Conservation (phyloP, 2,888 invertebrate species). For the Dinocampus coccinellae region DNA sequence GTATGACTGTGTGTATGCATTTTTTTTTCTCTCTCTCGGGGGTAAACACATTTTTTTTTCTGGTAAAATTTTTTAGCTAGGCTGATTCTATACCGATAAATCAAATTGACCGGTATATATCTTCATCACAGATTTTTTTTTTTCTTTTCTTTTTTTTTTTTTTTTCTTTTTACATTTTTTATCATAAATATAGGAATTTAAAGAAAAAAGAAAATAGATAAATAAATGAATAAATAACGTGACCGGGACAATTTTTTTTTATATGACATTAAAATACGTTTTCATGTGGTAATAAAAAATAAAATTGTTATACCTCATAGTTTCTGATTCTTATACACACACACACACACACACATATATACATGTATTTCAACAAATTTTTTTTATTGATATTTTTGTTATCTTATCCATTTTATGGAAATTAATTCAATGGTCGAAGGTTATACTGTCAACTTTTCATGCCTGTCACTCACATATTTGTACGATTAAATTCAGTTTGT, state of each 20-base stretch:
- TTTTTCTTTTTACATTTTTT: too few species aligned
- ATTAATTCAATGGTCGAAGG: neutral
- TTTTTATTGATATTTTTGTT: neutral
- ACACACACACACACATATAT: too few species aligned
- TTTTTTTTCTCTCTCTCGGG: constrained; percentile 19
- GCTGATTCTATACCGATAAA: constrained; percentile 65
- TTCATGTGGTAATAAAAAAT: too few species aligned
- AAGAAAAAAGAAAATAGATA: constrained; percentile 3
- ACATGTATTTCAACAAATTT: neutral
- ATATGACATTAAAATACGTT: too few species aligned
- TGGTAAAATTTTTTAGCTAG: constrained; percentile 62
- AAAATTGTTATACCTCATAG: too few species aligned
- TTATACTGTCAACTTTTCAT: neutral
- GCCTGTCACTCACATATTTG: constrained; percentile 1
- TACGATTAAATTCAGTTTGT: constrained; percentile 2
- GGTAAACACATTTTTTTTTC: constrained; percentile 65
- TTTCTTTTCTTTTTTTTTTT: too few species aligned
- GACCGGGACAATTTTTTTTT: neutral
- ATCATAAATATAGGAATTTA: constrained; percentile 24
- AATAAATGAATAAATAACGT: neutral
- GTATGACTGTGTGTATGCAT: too few species aligned
- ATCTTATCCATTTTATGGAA: neutral
- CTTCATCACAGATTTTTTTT: constrained; percentile 18
- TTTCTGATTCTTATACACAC: too few species aligned
- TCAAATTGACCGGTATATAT: constrained; percentile 63